phyloP scores from a whole-genome alignment of 2,797 vertebrate species.

The Merluccius polli region DNA sequence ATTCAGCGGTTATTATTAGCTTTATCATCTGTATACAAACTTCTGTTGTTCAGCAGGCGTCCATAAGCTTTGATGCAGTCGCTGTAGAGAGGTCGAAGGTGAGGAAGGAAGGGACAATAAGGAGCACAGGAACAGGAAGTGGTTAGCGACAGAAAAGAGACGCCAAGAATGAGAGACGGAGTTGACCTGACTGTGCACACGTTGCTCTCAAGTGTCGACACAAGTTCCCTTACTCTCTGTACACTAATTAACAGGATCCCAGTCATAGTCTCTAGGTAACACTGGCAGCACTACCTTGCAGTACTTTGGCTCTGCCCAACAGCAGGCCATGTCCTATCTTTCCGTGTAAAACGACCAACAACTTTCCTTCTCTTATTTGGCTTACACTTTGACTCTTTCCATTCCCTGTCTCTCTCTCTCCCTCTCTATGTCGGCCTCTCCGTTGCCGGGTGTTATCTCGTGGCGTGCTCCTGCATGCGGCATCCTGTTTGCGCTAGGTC shows the following conservation, averaged over 20 bases:
- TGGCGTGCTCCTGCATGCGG: slow-evolving; percentile 59
- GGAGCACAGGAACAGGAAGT: slow-evolving; percentile 1
- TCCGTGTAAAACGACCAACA: not conserved
- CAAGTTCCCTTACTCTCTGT: not conserved
- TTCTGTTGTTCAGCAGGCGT: not conserved
- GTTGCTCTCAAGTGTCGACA: not conserved
- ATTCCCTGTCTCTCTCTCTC: slow-evolving; percentile 19
- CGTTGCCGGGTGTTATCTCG: slow-evolving; percentile 60
- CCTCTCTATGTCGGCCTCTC: slow-evolving; percentile 39
- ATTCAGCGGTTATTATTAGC: not conserved
- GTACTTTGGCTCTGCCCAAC: not conserved
- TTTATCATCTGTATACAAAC: not conserved
- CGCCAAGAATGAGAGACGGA: not conserved
- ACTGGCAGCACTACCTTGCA: not conserved
- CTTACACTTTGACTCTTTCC: not conserved
- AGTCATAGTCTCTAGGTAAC: not conserved
- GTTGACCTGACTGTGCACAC: not conserved
- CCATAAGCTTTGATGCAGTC: not conserved
- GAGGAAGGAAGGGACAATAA: not conserved
- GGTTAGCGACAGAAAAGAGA: slow-evolving; percentile 2
- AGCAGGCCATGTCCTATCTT: not conserved
- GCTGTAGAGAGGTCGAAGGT: not conserved
- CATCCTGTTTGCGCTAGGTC: slow-evolving; percentile 77
- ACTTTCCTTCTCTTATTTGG: not conserved
- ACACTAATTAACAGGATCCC: not conserved